These are phyloP conservation scores for Protosalanx chinensis DNA, from an alignment of 2,797 vertebrate genomes.

Conservation along the genomic window DNA sequence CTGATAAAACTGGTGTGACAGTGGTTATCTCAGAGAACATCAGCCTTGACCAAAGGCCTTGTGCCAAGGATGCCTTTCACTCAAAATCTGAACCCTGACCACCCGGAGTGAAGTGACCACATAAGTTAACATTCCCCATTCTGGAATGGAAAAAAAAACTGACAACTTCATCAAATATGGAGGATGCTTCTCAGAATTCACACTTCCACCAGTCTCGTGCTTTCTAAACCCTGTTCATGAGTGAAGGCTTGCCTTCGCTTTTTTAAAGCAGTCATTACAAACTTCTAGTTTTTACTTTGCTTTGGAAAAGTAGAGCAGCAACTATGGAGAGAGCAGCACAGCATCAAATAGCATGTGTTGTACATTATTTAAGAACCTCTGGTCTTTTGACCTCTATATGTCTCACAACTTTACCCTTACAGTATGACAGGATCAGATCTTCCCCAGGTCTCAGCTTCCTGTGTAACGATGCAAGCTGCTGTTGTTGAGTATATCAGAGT, in stretches of 20 bases:
- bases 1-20: conserved; percentile 18
- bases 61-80: conserved; percentile 1
- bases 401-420: neutral
- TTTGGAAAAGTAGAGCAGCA: no score
- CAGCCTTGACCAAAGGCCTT: conserved; percentile 18
- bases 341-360: no score
- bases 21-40: conserved; percentile 16
- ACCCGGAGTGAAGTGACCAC: neutral
- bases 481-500: neutral
- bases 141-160: neutral
- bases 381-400: no score
- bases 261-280: neutral
- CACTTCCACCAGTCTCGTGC: neutral
- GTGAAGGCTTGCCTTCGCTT: neutral
- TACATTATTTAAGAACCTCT: no score
- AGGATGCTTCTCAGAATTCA: neutral
- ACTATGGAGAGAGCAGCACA: no score
- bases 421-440: neutral
- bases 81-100: neutral
- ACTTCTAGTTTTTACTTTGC: no score
- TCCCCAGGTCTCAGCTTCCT: neutral
- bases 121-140: neutral
- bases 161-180: neutral
- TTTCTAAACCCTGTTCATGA: neutral
- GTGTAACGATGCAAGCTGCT: neutral